Conservation (phyloP, 2,113 vertebrate species). For the Anguilla rostrata region DNA sequence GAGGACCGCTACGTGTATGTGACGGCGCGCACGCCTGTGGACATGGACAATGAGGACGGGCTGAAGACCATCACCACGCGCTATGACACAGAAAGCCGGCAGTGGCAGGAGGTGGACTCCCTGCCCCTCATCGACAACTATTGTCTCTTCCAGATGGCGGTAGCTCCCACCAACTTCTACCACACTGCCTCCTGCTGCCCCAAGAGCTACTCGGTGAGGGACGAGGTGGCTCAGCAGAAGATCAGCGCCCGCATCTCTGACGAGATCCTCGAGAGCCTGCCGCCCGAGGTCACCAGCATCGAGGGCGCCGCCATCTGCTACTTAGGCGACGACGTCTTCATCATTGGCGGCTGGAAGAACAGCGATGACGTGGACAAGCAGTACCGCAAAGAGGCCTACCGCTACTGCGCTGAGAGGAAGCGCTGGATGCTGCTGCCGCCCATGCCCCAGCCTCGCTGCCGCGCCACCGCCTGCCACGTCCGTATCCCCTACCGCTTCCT, state of each 20-base stretch:
- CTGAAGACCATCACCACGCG: constrained; percentile 88
- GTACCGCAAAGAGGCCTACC: constrained; percentile 95
- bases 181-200: constrained; percentile 95
- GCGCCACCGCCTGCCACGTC: constrained; percentile 91
- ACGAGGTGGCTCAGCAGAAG: constrained; percentile 83
- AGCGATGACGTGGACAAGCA: constrained; percentile 97
- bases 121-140: constrained; percentile 94
- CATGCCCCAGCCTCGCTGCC: constrained; percentile 95
- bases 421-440: constrained; percentile 96
- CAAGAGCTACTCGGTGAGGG: constrained; percentile 84
- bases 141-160: constrained; percentile 93
- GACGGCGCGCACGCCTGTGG: constrained; percentile 89
- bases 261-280: constrained; percentile 93
- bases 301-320: constrained; percentile 95
- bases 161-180: constrained; percentile 93
- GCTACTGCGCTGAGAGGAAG: constrained; percentile 91
- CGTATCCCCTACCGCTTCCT: constrained; percentile 91
- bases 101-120: constrained; percentile 94
- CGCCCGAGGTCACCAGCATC: constrained; percentile 91
- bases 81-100: constrained; percentile 88
- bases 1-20: constrained; percentile 92
- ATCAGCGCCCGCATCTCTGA: constrained; percentile 79
- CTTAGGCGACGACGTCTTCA: constrained; percentile 91
- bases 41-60: constrained; percentile 88
- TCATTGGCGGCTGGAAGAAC: constrained; percentile 98